Conservation (phyloP, 2,797 vertebrate genomes). For the Rhabdophis nuchalis region DNA sequence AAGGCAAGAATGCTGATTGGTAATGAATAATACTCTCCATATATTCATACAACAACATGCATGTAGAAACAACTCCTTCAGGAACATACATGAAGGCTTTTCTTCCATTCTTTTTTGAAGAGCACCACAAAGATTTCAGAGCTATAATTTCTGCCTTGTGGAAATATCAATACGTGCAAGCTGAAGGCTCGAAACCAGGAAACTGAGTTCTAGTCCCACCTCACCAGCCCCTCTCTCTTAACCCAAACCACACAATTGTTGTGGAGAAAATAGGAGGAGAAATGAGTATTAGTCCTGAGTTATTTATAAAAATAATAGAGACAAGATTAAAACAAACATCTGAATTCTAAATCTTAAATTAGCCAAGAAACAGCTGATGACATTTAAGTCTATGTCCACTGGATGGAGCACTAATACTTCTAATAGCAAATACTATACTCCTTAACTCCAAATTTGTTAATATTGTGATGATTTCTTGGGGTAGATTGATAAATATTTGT, state of each 20-base stretch:
- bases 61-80: neutral
- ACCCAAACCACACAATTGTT: neutral
- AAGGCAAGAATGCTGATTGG: neutral
- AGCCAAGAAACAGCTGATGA: neutral
- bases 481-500: neutral
- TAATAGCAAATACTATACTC: slow-evolving; percentile 17
- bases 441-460: neutral
- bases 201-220: neutral
- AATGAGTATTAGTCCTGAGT: neutral
- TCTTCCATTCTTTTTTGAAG: too few species aligned
- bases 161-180: neutral
- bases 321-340: neutral
- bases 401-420: slow-evolving; percentile 65
- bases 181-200: neutral
- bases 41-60: neutral
- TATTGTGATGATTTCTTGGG: neutral
- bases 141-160: neutral
- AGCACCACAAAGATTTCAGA: neutral
- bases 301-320: neutral
- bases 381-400: slow-evolving; percentile 46
- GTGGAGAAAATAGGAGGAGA: neutral
- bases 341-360: neutral
- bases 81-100: neutral
- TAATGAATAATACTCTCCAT: neutral
- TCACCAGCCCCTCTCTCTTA: neutral